phyloP scores from a whole-genome alignment of 1,140 invertebrate genomes.

The Sinella curviseta region DNA sequence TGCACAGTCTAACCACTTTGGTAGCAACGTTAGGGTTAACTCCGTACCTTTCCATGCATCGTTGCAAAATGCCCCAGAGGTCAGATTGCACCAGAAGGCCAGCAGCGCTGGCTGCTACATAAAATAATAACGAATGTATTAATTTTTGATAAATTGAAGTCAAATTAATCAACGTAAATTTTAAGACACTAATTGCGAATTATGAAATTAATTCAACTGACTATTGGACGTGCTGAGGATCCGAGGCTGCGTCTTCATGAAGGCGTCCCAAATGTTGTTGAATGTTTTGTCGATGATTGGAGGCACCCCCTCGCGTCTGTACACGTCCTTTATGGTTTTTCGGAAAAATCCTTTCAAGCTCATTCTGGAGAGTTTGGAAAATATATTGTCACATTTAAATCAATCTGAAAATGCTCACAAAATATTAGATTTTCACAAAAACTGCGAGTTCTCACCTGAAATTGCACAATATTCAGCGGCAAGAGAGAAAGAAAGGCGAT shows the following conservation, averaged over 20 bases:
- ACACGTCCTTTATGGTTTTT: background rate
- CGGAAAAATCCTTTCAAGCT: background rate
- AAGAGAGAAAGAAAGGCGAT: too few relatives aligned
- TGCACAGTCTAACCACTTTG: background rate
- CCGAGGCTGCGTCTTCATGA: background rate
- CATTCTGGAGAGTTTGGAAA: too few relatives aligned
- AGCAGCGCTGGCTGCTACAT: background rate
- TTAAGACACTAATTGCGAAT: too few relatives aligned
- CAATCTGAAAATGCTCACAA: too few relatives aligned
- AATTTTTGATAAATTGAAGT: too few relatives aligned
- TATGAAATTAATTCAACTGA: background rate
- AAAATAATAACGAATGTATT: too few relatives aligned
- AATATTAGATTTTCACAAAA: too few relatives aligned
- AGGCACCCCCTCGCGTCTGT: background rate
- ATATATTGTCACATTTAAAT: too few relatives aligned
- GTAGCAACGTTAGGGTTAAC: background rate
- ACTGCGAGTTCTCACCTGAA: too few relatives aligned
- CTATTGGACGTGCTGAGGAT: background rate
- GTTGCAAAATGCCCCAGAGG: background rate
- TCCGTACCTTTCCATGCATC: background rate
- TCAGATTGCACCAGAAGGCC: background rate
- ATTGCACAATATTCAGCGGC: too few relatives aligned
- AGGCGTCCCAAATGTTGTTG: background rate
- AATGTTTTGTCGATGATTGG: background rate
- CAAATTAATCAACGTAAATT: too few relatives aligned